A percentile compares a stretch with the other conserved stretches of the same genome.
phyloP scores from a whole-genome alignment of 2,888 invertebrate genomes.

The Pasiphila rectangulata region DNA sequence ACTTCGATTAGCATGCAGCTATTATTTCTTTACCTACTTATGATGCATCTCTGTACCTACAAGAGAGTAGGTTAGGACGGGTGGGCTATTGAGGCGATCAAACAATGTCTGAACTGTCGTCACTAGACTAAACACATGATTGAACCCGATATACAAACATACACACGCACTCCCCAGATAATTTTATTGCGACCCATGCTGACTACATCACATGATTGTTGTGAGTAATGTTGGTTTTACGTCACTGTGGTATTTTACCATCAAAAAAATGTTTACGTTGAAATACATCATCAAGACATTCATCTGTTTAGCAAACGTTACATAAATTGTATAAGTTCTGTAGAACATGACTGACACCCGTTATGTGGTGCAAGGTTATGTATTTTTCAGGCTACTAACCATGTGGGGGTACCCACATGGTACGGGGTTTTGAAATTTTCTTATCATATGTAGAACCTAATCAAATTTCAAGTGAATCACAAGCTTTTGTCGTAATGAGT shows the following conservation, averaged over 20 bases:
- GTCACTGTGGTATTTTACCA: constrained; percentile 4
- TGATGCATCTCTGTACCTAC: not conserved
- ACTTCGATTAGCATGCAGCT: not conserved
- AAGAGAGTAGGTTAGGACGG: not conserved
- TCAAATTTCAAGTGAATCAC: no score
- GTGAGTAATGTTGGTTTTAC: constrained; percentile 1
- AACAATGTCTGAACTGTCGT: not conserved
- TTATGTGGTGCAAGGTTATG: no score
- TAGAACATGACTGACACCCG: not conserved
- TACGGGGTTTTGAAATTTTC: no score
- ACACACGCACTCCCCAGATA: not conserved
- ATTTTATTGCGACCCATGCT: constrained; percentile 8
- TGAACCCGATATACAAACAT: constrained; percentile 1
- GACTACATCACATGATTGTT: constrained; percentile 13
- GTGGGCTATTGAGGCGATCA: no score
- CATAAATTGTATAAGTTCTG: not conserved
- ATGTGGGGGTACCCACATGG: no score
- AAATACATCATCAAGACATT: not conserved
- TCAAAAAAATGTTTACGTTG: constrained; percentile 6
- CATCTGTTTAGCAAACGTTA: not conserved
- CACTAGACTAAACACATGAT: not conserved
- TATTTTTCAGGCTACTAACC: no score
- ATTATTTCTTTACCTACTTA: not conserved
- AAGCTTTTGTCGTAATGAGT: no score
- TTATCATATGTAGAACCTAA: no score